Evolutionary conservation across 2,113 vertebrate genomes (phyloP).

Genomic region (Burhinus bistriatus): DNA sequence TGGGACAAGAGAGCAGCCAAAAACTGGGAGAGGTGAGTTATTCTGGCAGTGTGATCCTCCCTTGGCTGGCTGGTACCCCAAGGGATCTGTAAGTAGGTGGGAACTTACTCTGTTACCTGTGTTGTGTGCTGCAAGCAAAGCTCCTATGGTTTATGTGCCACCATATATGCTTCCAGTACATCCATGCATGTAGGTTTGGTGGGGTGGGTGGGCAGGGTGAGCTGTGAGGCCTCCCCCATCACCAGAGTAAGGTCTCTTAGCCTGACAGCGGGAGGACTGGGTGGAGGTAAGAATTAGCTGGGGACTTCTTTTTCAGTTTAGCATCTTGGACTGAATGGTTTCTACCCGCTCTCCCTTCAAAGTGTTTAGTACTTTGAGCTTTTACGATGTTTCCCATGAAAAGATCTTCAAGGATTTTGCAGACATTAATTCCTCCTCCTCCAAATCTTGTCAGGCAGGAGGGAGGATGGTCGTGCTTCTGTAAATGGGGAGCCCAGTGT

Average conservation of each 20-base stretch:
- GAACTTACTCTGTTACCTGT: not conserved
- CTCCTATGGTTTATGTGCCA: not conserved
- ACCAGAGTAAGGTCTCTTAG: not conserved
- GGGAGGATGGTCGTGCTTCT: not conserved
- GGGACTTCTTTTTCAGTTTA: not conserved
- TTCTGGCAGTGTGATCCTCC: not conserved
- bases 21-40: not conserved
- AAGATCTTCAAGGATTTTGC: not conserved
- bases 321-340: not conserved
- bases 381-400: not conserved
- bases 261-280: not conserved
- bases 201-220: not conserved
- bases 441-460: not conserved
- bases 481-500: not conserved
- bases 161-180: not conserved
- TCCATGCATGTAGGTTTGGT: fast-evolving
- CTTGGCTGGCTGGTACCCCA: not conserved
- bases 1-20: not conserved
- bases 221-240: not conserved
- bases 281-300: not conserved
- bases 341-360: not conserved
- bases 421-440: not conserved
- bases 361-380: not conserved
- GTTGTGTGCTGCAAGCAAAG: not conserved
- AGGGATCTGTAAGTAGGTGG: not conserved